Conservation (phyloP, 1,140 invertebrate species). For the Neocloeon triangulifer region DNA sequence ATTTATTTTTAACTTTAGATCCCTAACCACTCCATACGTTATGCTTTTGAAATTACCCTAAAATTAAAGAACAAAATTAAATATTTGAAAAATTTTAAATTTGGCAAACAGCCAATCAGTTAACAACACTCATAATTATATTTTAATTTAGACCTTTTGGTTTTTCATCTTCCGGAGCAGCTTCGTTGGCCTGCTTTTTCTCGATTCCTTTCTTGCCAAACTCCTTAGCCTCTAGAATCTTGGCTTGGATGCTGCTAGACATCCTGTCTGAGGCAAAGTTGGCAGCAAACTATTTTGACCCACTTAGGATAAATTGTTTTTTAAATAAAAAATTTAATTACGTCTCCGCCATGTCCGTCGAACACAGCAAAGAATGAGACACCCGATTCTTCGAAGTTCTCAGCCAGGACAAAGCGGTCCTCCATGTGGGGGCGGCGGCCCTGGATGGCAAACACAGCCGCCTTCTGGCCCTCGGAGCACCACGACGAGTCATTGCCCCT, state of each 20-base stretch:
- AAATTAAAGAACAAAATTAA: too few relatives aligned
- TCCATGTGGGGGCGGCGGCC: slow-evolving; percentile 79
- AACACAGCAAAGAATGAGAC: slow-evolving; percentile 78
- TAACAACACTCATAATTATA: too few relatives aligned
- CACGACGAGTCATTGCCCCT: slow-evolving; percentile 26
- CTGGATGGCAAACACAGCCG: slow-evolving; percentile 71
- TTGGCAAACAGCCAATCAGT: too few relatives aligned
- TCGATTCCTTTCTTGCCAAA: background rate
- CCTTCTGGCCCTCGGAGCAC: slow-evolving; percentile 46
- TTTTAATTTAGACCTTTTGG: background rate
- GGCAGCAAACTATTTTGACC: slow-evolving; percentile 52
- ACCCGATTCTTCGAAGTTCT: slow-evolving; percentile 35
- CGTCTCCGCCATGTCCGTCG: slow-evolving; percentile 86
- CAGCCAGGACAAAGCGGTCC: slow-evolving; percentile 65
- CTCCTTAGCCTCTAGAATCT: slow-evolving; percentile 11
- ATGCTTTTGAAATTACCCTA: too few relatives aligned
- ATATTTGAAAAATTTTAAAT: too few relatives aligned
- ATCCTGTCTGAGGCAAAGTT: slow-evolving; percentile 69
- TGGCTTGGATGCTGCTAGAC: slow-evolving; percentile 49
- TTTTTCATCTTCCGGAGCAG: slow-evolving; percentile 1
- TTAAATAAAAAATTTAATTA: slow-evolving; percentile 14
- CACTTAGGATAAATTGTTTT: slow-evolving; percentile 7
- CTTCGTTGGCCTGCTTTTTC: background rate
- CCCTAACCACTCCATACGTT: too few relatives aligned
- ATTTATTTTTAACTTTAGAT: too few relatives aligned